phyloP scores from a whole-genome alignment of 2,113 vertebrate species.

The Hippolais icterina region DNA sequence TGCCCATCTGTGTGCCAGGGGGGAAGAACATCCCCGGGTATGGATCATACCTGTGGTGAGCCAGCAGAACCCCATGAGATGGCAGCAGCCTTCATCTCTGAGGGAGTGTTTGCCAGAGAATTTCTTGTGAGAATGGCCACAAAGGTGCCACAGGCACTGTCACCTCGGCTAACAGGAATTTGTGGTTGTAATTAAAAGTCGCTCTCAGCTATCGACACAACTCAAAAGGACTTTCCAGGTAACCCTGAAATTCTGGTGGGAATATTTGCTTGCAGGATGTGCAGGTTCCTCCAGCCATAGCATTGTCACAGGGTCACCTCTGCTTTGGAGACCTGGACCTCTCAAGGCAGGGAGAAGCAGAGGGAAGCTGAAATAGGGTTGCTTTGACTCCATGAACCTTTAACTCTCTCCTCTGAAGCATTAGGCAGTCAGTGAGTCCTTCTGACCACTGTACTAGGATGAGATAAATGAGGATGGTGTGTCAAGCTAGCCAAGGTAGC shows the following conservation, averaged over 20 bases:
- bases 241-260: neutral
- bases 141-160: neutral
- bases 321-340: neutral
- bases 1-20: neutral
- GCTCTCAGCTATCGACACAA: neutral
- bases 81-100: neutral
- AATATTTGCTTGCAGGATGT: neutral
- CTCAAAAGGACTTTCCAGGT: neutral
- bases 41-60: neutral
- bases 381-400: neutral
- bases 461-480: neutral
- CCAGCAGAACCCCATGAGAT: neutral
- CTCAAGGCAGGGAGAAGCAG: neutral
- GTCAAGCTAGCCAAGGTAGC: neutral
- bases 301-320: neutral
- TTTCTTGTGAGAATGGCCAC: neutral
- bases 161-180: neutral
- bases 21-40: neutral
- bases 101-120: neutral
- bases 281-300: neutral
- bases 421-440: neutral
- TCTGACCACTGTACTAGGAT: neutral
- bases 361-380: neutral
- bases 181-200: neutral
- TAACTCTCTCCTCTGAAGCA: neutral